These are phyloP conservation scores for Odontamblyopus lacepedii DNA, from an alignment of 2,797 vertebrate genomes.

Conservation along the genomic window DNA sequence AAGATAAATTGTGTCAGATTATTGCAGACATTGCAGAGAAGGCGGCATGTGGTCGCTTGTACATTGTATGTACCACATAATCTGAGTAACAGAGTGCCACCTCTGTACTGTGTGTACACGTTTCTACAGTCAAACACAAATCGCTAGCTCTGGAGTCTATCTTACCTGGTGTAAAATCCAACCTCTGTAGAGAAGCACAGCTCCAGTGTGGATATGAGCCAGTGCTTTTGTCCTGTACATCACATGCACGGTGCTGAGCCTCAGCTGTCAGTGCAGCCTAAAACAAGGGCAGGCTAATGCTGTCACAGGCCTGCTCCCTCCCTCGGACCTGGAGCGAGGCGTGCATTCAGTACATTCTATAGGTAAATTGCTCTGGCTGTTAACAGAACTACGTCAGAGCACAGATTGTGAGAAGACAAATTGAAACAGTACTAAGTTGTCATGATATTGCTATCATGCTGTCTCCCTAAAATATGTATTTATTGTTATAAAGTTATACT, in stretches of 20 bases:
- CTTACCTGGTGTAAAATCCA: constrained; percentile 31
- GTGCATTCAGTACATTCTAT: constrained; percentile 58
- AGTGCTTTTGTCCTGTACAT: constrained; percentile 72
- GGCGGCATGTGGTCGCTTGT: background rate
- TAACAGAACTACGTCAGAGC: constrained; percentile 11
- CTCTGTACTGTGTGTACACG: background rate
- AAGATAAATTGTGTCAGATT: background rate
- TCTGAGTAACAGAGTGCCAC: background rate
- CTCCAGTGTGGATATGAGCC: constrained; percentile 44
- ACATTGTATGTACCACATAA: background rate
- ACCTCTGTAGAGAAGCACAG: constrained; percentile 41
- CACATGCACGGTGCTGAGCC: constrained; percentile 50
- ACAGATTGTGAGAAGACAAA: background rate
- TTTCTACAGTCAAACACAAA: background rate
- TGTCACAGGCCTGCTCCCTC: constrained; percentile 29
- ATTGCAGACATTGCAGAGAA: background rate
- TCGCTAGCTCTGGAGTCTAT: background rate
- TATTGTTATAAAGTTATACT: too few species aligned
- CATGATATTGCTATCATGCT: background rate
- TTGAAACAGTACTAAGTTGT: background rate
- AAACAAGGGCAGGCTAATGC: constrained; percentile 36
- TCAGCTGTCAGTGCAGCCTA: constrained; percentile 71
- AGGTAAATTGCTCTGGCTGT: constrained; percentile 27
- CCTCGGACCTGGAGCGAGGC: constrained; percentile 45
- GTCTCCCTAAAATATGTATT: too few species aligned